Conservation (phyloP, 2,888 invertebrate species). For the Lymantria dispar region DNA sequence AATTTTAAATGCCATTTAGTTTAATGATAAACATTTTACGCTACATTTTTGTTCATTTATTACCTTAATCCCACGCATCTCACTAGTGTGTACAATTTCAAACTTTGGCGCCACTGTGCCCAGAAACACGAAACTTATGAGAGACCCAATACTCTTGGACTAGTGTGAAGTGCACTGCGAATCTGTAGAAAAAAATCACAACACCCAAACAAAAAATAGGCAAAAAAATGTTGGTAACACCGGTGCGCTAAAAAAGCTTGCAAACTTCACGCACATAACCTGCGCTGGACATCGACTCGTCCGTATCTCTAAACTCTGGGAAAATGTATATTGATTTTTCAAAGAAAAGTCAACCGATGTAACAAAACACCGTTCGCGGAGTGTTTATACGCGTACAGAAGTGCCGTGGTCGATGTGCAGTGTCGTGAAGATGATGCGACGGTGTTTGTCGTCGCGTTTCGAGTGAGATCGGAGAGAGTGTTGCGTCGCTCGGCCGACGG, state of each 20-base stretch:
- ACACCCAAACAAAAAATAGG: conserved; percentile 80
- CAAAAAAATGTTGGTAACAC: conserved; percentile 83
- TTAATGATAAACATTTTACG: background rate
- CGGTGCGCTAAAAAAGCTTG: conserved; percentile 84
- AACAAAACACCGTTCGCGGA: conserved; percentile 81
- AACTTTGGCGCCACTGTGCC: conserved; percentile 53
- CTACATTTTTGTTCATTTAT: conserved; percentile 4
- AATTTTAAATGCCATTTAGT: background rate
- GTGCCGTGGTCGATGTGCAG: conserved; percentile 76
- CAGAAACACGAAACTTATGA: conserved; percentile 52
- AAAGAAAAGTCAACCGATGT: conserved; percentile 83
- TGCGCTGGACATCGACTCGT: conserved; percentile 84
- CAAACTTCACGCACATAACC: conserved; percentile 83
- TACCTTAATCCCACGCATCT: conserved; percentile 10
- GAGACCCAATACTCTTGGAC: conserved; percentile 62
- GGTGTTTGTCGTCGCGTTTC: conserved; percentile 75
- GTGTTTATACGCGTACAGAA: conserved; percentile 79
- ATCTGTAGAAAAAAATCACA: conserved; percentile 79
- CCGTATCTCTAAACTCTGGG: conserved; percentile 79
- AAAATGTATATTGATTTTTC: conserved; percentile 84
- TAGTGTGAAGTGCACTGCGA: conserved; percentile 67
- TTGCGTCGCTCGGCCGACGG: conserved; percentile 77
- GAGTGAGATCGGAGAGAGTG: conserved; percentile 79
- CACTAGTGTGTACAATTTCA: conserved; percentile 14
- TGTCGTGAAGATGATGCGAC: conserved; percentile 80